Evolutionary conservation across 2,797 vertebrate genomes (phyloP).

Genomic region (Petrocephalus sullivani): DNA sequence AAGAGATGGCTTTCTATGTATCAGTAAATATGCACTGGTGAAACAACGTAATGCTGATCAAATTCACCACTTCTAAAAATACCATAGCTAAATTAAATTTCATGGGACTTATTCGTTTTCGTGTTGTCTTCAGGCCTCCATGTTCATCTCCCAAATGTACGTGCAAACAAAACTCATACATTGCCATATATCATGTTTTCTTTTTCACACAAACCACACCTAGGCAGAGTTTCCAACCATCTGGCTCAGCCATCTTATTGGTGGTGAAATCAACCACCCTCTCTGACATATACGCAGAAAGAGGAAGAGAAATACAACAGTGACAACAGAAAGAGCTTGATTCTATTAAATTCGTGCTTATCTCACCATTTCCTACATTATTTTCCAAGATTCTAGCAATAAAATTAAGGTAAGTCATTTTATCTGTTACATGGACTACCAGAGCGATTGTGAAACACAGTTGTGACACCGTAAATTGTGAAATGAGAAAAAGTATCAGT

Average conservation of each 20-base stretch:
- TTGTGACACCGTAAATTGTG: background rate
- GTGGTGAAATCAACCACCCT: background rate
- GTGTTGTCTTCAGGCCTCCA: background rate
- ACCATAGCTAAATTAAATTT: background rate
- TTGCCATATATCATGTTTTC: background rate
- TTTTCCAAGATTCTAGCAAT: background rate
- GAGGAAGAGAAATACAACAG: background rate
- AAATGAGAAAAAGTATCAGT: background rate
- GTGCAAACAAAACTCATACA: background rate
- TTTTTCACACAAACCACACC: background rate
- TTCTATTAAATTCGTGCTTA: background rate
- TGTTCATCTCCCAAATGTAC: background rate
- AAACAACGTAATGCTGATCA: background rate
- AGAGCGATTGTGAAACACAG: background rate
- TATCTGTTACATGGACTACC: background rate
- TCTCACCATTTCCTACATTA: background rate
- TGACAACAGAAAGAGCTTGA: background rate
- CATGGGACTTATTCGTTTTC: background rate
- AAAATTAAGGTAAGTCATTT: conserved; percentile 14
- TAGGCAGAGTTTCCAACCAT: background rate
- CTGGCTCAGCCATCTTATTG: background rate
- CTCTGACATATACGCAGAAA: conserved; percentile 13
- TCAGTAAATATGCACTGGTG: background rate
- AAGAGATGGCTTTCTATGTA: background rate
- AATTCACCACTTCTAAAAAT: background rate